Conservation (phyloP, 92 coral and sea anemone genomes). For the Umimayanthus kanabou region DNA sequence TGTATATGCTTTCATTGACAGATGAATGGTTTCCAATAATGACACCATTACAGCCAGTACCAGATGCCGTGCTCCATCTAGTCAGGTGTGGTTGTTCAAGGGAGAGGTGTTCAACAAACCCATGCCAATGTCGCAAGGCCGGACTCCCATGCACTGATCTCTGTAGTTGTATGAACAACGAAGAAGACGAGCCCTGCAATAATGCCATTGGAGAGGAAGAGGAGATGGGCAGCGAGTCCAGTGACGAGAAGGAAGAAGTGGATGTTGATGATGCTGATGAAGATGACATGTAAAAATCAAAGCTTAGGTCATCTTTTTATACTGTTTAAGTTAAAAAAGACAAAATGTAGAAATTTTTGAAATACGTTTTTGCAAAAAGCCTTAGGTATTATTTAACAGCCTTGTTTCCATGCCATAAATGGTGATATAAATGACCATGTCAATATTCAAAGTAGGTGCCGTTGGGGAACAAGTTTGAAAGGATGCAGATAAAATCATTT, state of each 20-base stretch:
- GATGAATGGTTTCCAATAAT: slow-evolving; percentile 28
- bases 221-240: slow-evolving; percentile 35
- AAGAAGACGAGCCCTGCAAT: slow-evolving; percentile 46
- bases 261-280: slow-evolving; percentile 17
- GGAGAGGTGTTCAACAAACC: slow-evolving; percentile 53
- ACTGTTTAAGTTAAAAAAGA: too few species aligned
- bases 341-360: too few species aligned
- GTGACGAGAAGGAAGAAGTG: slow-evolving; percentile 13
- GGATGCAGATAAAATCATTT: not conserved
- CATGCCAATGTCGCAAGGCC: slow-evolving; percentile 48
- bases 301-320: not conserved
- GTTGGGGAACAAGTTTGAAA: slow-evolving; percentile 22
- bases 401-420: too few species aligned
- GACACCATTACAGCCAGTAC: slow-evolving; percentile 38
- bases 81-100: slow-evolving; percentile 56
- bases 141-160: slow-evolving; percentile 45
- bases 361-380: too few species aligned
- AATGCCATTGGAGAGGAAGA: slow-evolving; percentile 26
- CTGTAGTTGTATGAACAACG: slow-evolving; percentile 40
- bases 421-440: not conserved
- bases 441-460: slow-evolving; percentile 3
- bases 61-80: slow-evolving; percentile 56
- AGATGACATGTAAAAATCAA: slow-evolving; percentile 1
- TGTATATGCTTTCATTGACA: not conserved
- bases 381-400: too few species aligned